Percentiles rank a stretch among this genome's conserved stretches.
phyloP scores from a whole-genome alignment of 2,113 vertebrate species.

The Onychostruthus taczanowskii region DNA sequence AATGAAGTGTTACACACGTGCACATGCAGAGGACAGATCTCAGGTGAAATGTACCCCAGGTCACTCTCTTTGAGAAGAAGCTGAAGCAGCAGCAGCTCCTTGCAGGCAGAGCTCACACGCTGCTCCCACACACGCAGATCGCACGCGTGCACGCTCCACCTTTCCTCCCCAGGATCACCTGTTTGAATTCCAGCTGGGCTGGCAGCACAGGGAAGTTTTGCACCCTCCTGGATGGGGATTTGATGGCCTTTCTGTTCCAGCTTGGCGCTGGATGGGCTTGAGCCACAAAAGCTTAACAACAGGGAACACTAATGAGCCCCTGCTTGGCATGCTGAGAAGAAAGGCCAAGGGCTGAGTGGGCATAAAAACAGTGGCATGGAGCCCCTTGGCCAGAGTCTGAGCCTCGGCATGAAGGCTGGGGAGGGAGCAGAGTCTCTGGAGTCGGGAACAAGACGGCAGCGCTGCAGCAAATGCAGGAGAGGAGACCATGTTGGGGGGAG shows the following conservation, averaged over 20 bases:
- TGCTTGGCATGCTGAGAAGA: slow-evolving; percentile 53
- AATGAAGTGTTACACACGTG: background rate
- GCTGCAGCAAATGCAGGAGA: background rate
- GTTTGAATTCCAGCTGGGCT: background rate
- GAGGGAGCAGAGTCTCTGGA: background rate
- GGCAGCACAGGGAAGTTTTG: background rate
- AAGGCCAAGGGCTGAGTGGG: slow-evolving; percentile 33
- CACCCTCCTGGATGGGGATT: background rate
- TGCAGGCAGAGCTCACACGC: background rate
- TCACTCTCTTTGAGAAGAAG: background rate
- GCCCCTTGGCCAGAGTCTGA: background rate
- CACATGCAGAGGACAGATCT: background rate
- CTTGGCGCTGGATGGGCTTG: background rate
- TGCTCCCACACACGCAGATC: background rate
- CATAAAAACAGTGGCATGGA: slow-evolving; percentile 13
- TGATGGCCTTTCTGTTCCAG: slow-evolving; percentile 34
- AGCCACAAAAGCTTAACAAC: slow-evolving; percentile 45
- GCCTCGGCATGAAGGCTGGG: background rate
- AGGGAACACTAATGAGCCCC: slow-evolving; percentile 51
- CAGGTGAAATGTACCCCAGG: background rate
- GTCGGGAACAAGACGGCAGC: background rate
- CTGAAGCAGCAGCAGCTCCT: background rate
- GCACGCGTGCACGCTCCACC: accelerated
- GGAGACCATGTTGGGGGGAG: slow-evolving; percentile 50
- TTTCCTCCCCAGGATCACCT: slow-evolving; percentile 1